Evolutionary conservation across 2,888 invertebrate genomes (phyloP).

Genomic region (Imbricaverruca yamaguchii): DNA sequence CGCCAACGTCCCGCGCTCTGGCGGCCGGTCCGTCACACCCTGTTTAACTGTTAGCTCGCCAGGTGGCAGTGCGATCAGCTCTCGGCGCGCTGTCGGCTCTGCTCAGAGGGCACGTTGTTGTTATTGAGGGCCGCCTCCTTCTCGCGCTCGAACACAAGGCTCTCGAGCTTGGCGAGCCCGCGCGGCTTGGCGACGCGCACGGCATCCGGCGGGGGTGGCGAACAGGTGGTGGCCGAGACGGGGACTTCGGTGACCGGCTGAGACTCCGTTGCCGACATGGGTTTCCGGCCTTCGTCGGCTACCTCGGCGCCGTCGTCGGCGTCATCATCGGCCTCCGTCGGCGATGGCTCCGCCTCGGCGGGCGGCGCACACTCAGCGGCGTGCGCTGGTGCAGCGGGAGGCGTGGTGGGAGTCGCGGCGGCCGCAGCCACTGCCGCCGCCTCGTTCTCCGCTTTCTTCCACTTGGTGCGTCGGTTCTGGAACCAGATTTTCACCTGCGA

Average conservation of each 20-base stretch:
- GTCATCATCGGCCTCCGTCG: neutral
- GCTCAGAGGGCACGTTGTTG: neutral
- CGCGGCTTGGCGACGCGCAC: neutral
- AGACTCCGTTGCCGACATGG: neutral
- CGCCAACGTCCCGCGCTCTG: too few relatives aligned
- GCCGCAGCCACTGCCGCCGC: constrained; percentile 76
- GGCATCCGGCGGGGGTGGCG: neutral
- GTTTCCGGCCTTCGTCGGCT: neutral
- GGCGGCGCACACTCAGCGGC: neutral
- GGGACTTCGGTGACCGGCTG: too few relatives aligned
- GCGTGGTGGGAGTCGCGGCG: neutral
- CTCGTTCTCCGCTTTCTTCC: constrained; percentile 89
- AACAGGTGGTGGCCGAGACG: neutral
- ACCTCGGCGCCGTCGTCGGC: neutral
- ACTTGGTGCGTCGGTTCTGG: constrained; percentile 72
- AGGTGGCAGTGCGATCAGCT: constrained; percentile 7
- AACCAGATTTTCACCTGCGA: constrained; percentile 82
- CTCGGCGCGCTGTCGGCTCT: neutral
- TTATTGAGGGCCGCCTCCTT: constrained; percentile 21
- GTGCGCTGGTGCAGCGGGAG: neutral
- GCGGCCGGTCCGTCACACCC: neutral
- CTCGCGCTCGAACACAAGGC: constrained; percentile 9
- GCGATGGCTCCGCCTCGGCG: neutral
- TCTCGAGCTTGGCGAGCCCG: constrained; percentile 16
- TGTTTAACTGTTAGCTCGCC: neutral